phyloP scores from a whole-genome alignment of 2,797 vertebrate species.

The Phrynocephalus vlangalii region DNA sequence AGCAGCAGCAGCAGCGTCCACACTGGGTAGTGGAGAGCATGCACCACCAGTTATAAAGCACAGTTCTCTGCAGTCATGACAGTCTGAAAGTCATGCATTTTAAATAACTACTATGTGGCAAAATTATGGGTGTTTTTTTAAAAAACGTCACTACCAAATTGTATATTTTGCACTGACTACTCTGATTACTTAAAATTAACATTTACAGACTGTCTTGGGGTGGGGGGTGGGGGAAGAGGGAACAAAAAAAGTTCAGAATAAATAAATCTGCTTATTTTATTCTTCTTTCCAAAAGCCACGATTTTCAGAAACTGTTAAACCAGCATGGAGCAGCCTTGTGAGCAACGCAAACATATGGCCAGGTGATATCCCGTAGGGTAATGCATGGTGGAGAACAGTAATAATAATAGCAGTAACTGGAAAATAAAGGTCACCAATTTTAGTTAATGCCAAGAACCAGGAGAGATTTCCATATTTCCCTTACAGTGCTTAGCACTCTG shows the following conservation, averaged over 20 bases:
- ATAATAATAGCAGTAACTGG: constrained; percentile 60
- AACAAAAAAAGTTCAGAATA: neutral
- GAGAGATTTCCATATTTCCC: neutral
- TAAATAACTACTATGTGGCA: neutral
- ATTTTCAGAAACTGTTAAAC: constrained; percentile 13
- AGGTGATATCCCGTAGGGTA: constrained; percentile 52
- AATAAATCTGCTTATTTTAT: neutral
- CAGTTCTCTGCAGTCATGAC: neutral
- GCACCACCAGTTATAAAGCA: neutral
- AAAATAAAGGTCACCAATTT: constrained; percentile 66
- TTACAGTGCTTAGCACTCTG: neutral
- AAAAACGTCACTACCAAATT: neutral
- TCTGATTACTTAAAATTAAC: neutral
- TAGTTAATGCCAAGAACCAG: constrained; percentile 61
- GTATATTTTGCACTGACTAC: neutral
- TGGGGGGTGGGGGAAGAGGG: no score
- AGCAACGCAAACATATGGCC: constrained; percentile 60
- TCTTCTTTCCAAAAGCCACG: constrained; percentile 17
- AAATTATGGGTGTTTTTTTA: neutral
- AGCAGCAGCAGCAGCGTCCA: neutral
- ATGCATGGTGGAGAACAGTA: constrained; percentile 31
- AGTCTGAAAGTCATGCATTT: neutral
- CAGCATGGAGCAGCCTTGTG: constrained; percentile 23
- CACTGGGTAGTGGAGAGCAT: neutral
- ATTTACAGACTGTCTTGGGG: neutral